phyloP scores from a whole-genome alignment of 2,113 vertebrate species.

The Cnemophilus loriae region DNA sequence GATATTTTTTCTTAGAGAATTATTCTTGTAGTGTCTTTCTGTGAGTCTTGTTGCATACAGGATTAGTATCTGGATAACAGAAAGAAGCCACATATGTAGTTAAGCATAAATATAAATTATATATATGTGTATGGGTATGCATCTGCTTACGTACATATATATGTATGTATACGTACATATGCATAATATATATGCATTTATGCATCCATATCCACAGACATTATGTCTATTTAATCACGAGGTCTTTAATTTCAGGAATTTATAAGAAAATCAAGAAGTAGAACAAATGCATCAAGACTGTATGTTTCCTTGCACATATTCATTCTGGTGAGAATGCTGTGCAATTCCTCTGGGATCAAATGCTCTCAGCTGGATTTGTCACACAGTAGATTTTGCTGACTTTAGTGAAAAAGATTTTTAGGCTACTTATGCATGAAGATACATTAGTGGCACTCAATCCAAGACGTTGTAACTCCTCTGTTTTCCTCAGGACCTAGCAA shows the following conservation, averaged over 20 bases:
- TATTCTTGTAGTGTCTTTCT: background rate
- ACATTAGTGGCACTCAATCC: background rate
- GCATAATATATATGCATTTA: background rate
- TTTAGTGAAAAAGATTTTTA: background rate
- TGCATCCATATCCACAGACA: background rate
- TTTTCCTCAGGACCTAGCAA: background rate
- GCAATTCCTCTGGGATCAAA: background rate
- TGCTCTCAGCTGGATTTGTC: background rate
- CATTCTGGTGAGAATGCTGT: background rate
- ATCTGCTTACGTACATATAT: rapidly evolving
- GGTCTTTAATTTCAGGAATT: background rate
- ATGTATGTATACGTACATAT: rapidly evolving
- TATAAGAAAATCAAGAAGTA: background rate
- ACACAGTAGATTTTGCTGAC: background rate
- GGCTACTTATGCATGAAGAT: background rate
- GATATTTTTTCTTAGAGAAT: background rate
- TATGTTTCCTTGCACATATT: background rate
- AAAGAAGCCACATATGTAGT: background rate
- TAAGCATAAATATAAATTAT: background rate
- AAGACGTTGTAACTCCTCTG: background rate
- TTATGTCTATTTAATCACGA: background rate
- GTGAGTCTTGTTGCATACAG: background rate
- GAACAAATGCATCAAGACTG: background rate
- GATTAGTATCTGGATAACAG: background rate
- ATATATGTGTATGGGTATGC: background rate